Percentiles rank a stretch among this genome's conserved stretches.
phyloP scores from a whole-genome alignment of 2,888 invertebrate genomes.

The Drosophila mimica region DNA sequence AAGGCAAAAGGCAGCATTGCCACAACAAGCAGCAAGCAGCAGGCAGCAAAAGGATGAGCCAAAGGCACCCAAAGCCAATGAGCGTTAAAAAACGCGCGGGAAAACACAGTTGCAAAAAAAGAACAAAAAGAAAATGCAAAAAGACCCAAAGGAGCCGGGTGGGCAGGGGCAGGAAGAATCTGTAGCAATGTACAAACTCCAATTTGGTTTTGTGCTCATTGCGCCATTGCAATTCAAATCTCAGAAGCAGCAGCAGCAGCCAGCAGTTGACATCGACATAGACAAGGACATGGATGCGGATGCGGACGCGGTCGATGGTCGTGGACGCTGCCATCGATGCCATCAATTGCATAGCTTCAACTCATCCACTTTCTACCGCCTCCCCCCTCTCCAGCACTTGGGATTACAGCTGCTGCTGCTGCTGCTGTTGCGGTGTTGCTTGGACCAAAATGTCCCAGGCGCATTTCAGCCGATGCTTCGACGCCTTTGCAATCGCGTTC shows the following conservation, averaged over 20 bases:
- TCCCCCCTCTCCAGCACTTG: neutral
- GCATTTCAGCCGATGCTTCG: conserved; percentile 74
- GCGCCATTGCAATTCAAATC: conserved; percentile 75
- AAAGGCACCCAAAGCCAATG: conserved; percentile 62
- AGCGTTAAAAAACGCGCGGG: conserved; percentile 67
- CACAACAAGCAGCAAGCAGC: conserved; percentile 61
- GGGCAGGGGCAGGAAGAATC: conserved; percentile 25
- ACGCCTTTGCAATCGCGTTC: conserved; percentile 77
- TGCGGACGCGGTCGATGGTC: conserved; percentile 8
- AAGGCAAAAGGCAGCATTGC: conserved; percentile 59
- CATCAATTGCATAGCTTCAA: conserved; percentile 65
- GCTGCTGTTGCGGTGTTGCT: conserved; percentile 35
- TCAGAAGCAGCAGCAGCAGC: conserved; percentile 66
- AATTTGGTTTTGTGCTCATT: conserved; percentile 66
- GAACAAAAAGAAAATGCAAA: conserved; percentile 23
- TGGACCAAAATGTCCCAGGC: conserved; percentile 64
- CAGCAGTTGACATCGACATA: conserved; percentile 51
- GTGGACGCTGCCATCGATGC: conserved; percentile 60
- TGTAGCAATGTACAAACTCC: conserved; percentile 63
- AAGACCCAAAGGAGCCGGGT: conserved; percentile 5
- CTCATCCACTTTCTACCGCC: neutral
- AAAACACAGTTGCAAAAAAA: conserved; percentile 31
- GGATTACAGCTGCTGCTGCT: conserved; percentile 3
- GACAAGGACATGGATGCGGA: conserved; percentile 40
- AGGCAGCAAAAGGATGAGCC: conserved; percentile 34